Conservation (phyloP, 2,888 invertebrate genomes). For the Drosophila suboccidentalis region DNA sequence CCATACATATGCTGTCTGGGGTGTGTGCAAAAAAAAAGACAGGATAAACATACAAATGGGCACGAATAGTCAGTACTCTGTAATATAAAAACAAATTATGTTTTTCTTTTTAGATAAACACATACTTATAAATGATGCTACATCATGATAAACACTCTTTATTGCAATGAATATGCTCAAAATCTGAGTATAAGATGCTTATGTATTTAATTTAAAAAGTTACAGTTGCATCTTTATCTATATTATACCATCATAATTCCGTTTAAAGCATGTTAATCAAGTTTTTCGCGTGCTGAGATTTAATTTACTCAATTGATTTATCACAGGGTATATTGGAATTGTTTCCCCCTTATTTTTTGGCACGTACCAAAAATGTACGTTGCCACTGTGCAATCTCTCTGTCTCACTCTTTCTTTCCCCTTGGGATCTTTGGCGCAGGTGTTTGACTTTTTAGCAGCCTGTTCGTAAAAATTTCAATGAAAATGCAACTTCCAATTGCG, state of each 20-base stretch:
- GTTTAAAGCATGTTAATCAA: too few species aligned
- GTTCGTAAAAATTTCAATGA: conserved; percentile 42
- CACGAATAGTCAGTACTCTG: conserved; percentile 1
- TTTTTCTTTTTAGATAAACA: background rate
- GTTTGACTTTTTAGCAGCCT: conserved; percentile 63
- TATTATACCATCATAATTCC: background rate
- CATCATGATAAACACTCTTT: too few species aligned
- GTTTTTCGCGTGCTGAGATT: too few species aligned
- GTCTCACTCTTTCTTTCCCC: background rate
- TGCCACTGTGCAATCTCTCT: conserved; percentile 37
- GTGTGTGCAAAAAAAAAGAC: background rate
- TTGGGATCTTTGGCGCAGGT: conserved; percentile 53
- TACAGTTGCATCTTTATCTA: background rate
- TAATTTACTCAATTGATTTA: background rate
- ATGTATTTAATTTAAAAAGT: background rate
- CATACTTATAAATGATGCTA: too few species aligned
- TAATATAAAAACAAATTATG: background rate
- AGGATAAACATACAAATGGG: background rate
- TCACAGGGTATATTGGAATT: conserved; percentile 23
- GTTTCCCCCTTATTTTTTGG: conserved; percentile 23
- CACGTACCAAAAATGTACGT: conserved; percentile 54
- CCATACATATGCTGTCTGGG: conserved; percentile 11
- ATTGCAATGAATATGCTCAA: too few species aligned
- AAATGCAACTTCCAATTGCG: conserved; percentile 49
- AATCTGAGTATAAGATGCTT: background rate